phyloP scores from a whole-genome alignment of 1,140 invertebrate species.

The Heliconius hermathena region DNA sequence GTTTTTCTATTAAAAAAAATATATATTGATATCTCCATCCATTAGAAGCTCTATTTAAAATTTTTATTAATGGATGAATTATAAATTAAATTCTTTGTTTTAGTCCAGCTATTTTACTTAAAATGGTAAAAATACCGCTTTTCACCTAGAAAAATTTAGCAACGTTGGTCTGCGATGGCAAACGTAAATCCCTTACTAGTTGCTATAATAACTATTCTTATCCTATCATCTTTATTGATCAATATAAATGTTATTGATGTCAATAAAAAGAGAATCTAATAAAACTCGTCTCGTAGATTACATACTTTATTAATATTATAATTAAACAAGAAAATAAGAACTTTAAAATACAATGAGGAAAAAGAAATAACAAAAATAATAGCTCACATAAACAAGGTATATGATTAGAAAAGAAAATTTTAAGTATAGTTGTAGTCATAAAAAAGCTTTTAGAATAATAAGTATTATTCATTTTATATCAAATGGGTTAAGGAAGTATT shows the following conservation, averaged over 20 bases:
- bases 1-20: too few species aligned
- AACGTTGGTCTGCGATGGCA: too few species aligned
- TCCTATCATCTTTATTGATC: too few species aligned
- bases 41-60: too few species aligned
- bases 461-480: neutral
- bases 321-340: neutral
- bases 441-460: neutral
- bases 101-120: too few species aligned
- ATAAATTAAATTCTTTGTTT: too few species aligned
- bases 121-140: too few species aligned
- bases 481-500: neutral
- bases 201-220: too few species aligned
- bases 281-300: neutral
- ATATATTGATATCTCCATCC: too few species aligned
- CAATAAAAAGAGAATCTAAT: neutral
- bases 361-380: neutral
- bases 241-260: neutral
- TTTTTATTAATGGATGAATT: too few species aligned
- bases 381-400: neutral
- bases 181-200: too few species aligned
- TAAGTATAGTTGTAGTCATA: neutral
- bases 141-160: too few species aligned
- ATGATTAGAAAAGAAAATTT: neutral
- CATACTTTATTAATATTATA: neutral
- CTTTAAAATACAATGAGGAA: neutral